phyloP scores from a whole-genome alignment of 2,797 vertebrate species.

The Muscicapa striata region DNA sequence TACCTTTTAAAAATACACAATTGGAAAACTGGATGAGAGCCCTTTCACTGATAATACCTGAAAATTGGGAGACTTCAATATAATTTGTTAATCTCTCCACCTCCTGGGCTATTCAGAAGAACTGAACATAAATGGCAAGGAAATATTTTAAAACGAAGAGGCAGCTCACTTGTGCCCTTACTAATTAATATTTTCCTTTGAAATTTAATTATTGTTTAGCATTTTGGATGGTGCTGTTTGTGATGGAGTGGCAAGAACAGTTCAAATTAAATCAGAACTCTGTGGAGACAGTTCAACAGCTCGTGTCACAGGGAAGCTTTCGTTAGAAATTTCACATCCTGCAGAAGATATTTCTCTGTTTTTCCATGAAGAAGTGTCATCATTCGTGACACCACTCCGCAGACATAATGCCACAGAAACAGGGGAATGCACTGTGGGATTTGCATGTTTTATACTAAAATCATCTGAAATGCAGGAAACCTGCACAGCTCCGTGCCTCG shows the following conservation, averaged over 20 bases:
- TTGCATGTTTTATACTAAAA: constrained; percentile 44
- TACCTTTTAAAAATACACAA: neutral
- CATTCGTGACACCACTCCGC: neutral
- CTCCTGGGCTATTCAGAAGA: neutral
- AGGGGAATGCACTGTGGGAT: neutral
- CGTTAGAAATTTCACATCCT: neutral
- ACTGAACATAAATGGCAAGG: neutral
- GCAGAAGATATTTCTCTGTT: constrained; percentile 15
- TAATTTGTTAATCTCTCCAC: constrained; percentile 43
- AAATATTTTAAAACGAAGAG: constrained; percentile 51
- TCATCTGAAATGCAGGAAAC: neutral
- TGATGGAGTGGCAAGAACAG: neutral
- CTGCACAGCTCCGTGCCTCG: neutral
- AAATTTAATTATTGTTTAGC: constrained; percentile 47
- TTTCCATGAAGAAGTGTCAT: neutral
- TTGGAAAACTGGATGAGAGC: neutral
- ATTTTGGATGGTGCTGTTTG: neutral
- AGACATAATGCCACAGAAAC: constrained; percentile 3
- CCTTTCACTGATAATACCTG: neutral
- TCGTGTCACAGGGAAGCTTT: neutral
- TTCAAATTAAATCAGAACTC: constrained; percentile 29
- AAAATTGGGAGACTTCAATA: neutral
- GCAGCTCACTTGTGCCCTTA: constrained; percentile 14
- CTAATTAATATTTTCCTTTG: constrained; percentile 42
- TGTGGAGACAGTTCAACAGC: constrained; percentile 41